Conservation (phyloP, 2,888 invertebrate genomes). For the Ptychoptera albimana region DNA sequence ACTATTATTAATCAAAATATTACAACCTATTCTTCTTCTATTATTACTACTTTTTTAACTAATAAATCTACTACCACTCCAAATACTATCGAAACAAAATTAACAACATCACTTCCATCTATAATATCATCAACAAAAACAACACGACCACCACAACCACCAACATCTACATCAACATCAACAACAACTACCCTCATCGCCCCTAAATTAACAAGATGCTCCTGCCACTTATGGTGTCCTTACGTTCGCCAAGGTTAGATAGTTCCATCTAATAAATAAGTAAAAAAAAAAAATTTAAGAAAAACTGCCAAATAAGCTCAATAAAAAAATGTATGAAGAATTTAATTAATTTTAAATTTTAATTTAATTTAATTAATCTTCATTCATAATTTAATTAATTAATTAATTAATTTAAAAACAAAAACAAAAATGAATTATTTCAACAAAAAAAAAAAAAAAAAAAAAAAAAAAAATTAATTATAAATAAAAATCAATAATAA, state of each 20-base stretch:
- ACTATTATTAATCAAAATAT: conserved; percentile 3
- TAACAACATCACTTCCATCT: neutral
- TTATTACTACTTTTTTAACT: too few species aligned
- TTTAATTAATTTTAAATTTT: neutral
- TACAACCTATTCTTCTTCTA: neutral
- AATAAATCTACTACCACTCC: too few species aligned
- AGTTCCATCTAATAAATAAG: conserved; percentile 9
- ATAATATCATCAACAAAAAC: conserved; percentile 6
- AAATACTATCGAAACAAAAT: neutral
- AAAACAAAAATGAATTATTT: neutral
- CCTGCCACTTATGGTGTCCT: conserved; percentile 4
- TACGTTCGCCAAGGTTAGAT: conserved; percentile 20
- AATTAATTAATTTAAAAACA: neutral
- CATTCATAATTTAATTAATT: neutral
- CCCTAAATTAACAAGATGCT: conserved; percentile 2
- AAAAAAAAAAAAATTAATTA: neutral
- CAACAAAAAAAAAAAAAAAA: conserved; percentile 1
- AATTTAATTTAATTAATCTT: neutral
- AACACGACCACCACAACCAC: conserved; percentile 5
- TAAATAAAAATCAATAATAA: neutral
- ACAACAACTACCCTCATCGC: neutral
- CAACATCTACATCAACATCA: conserved; percentile 1
- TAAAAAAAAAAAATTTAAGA: neutral
- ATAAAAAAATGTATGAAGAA: conserved; percentile 1
- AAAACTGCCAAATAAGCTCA: neutral